Evolutionary conservation across 2,888 invertebrate genomes (phyloP).

Genomic region (Eupithecia dodoneata): DNA sequence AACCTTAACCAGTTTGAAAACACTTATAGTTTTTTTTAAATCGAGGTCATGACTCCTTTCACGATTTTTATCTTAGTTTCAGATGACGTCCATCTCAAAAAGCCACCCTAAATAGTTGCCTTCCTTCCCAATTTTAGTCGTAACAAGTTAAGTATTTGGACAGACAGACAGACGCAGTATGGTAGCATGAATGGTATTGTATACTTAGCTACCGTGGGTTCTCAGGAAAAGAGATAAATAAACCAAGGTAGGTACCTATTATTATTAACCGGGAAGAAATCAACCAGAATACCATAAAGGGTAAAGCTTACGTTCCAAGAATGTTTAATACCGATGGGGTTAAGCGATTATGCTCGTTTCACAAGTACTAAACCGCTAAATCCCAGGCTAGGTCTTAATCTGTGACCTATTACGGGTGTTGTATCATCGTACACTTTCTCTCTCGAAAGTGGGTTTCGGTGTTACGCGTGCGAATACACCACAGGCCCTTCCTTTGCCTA

Average conservation of each 20-base stretch:
- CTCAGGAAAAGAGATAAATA: not conserved
- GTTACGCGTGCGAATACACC: conserved; percentile 41
- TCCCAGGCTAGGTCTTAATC: conserved; percentile 43
- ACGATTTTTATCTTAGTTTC: too few species aligned
- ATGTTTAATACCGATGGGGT: conserved; percentile 22
- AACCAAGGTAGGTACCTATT: not conserved
- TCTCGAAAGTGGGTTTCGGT: conserved; percentile 46
- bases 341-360: conserved; percentile 32
- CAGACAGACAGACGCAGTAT: not conserved
- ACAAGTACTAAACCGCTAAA: conserved; percentile 36
- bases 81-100: too few species aligned
- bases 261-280: not conserved
- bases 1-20: not conserved
- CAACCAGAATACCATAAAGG: conserved; percentile 5
- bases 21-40: too few species aligned
- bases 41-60: too few species aligned
- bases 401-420: conserved; percentile 50
- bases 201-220: not conserved
- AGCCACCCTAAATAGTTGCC: too few species aligned
- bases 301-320: conserved; percentile 10
- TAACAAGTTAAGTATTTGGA: not conserved
- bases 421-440: conserved; percentile 49
- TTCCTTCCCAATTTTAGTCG: not conserved
- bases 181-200: not conserved
- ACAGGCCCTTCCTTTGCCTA: conserved; percentile 37